These are phyloP conservation scores for Drosophila takahashii DNA, from an alignment of 1,140 invertebrate genomes.

Conservation along the genomic window DNA sequence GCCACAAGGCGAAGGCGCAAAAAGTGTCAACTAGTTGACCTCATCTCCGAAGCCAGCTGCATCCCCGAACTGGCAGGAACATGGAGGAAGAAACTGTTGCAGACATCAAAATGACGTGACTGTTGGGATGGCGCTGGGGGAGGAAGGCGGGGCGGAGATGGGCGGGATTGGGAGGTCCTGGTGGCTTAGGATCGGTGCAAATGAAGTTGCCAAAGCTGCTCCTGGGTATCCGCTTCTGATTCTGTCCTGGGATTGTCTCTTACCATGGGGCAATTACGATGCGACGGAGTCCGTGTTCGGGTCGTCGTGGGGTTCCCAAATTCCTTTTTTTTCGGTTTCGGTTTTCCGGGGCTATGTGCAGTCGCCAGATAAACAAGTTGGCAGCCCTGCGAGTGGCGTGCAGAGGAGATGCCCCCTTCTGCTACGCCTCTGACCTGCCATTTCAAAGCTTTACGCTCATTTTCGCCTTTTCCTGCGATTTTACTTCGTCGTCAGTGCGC, in stretches of 20 bases:
- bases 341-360: slow-evolving; percentile 48
- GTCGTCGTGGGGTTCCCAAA: slow-evolving; percentile 24
- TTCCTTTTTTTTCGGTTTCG: slow-evolving; percentile 24
- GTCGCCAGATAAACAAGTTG: slow-evolving; percentile 78
- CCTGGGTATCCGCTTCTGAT: slow-evolving; percentile 40
- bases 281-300: slow-evolving; percentile 34
- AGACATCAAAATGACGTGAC: slow-evolving; percentile 54
- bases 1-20: slow-evolving; percentile 52
- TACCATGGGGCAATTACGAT: slow-evolving; percentile 68
- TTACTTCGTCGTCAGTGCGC: slow-evolving; percentile 9
- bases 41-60: slow-evolving; percentile 62
- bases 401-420: background rate
- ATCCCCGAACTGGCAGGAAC: slow-evolving; percentile 52
- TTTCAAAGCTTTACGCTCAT: slow-evolving; percentile 75
- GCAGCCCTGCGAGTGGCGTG: slow-evolving; percentile 66
- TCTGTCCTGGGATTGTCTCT: slow-evolving; percentile 41
- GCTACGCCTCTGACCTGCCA: slow-evolving; percentile 53
- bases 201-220: slow-evolving; percentile 77
- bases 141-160: background rate
- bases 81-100: slow-evolving; percentile 36
- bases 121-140: background rate
- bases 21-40: slow-evolving; percentile 78
- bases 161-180: background rate
- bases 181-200: slow-evolving; percentile 57
- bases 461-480: slow-evolving; percentile 74